These are phyloP conservation scores for Diplosoma virens DNA, from an alignment of 23 tunicate genomes.

Conservation along the genomic window DNA sequence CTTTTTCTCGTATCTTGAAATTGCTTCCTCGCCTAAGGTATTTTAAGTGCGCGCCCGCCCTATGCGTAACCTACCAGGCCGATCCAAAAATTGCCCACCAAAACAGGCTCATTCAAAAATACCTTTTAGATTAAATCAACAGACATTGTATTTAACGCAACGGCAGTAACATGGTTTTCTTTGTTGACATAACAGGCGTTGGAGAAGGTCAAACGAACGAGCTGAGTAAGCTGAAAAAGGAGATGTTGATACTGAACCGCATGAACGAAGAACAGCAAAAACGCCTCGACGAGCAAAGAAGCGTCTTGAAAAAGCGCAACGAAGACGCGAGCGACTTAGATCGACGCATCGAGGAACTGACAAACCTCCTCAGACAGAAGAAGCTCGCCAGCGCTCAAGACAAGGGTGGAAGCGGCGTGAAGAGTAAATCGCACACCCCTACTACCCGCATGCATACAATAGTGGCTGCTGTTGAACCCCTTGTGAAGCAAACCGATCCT, in stretches of 20 bases:
- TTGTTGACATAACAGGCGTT: not conserved
- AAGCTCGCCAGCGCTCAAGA: constrained; percentile 21
- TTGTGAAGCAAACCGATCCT: constrained; percentile 54
- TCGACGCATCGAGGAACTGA: constrained; percentile 80
- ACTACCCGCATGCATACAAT: constrained; percentile 70
- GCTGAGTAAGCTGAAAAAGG: constrained; percentile 57
- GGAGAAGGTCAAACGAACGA: constrained; percentile 33
- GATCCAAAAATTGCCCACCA: no score
- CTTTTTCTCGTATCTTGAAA: no score
- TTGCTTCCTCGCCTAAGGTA: no score
- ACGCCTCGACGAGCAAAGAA: constrained; percentile 62
- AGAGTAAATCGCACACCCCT: constrained; percentile 27
- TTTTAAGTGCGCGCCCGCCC: no score
- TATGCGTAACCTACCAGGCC: no score
- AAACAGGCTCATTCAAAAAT: not conserved
- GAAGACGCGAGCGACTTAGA: constrained; percentile 86
- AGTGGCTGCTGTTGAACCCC: constrained; percentile 90
- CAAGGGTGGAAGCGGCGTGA: constrained; percentile 3
- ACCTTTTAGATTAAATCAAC: not conserved
- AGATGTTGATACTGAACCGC: constrained; percentile 59
- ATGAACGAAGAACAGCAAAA: constrained; percentile 84
- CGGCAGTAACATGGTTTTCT: not conserved
- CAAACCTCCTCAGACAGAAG: constrained; percentile 65
- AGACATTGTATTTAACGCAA: not conserved
- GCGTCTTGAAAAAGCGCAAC: constrained; percentile 52